phyloP scores from a whole-genome alignment of 1,140 invertebrate species.

The Neocloeon triangulifer region DNA sequence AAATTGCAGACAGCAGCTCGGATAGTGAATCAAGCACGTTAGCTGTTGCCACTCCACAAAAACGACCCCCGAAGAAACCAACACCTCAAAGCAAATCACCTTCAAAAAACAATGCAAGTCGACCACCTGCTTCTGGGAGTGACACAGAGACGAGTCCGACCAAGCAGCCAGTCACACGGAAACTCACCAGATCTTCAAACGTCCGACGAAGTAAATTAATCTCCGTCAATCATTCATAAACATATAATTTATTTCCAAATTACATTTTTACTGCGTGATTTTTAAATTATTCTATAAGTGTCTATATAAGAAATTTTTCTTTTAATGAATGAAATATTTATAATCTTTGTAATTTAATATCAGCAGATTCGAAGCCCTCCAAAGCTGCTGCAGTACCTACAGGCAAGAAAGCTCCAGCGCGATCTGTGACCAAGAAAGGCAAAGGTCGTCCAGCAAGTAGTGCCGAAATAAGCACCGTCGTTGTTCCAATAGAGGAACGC shows the following conservation, averaged over 20 bases:
- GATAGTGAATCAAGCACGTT: constrained; percentile 18
- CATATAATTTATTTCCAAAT: too few species aligned
- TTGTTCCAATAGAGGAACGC: constrained; percentile 28
- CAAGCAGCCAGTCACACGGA: constrained; percentile 19
- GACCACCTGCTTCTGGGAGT: constrained; percentile 4
- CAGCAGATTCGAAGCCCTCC: too few species aligned
- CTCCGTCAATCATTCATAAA: too few species aligned
- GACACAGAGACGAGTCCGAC: constrained; percentile 3
- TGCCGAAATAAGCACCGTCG: constrained; percentile 1
- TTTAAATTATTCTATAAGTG: too few species aligned
- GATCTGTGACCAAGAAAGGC: background rate
- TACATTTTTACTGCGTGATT: too few species aligned
- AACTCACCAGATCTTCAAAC: constrained; percentile 26
- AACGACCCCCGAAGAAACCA: background rate
- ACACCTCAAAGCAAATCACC: background rate
- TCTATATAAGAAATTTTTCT: too few species aligned
- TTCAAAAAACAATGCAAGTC: background rate
- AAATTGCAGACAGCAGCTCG: constrained; percentile 17
- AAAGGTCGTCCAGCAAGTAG: constrained; percentile 1
- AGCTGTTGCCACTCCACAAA: background rate
- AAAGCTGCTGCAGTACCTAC: background rate
- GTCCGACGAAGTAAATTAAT: constrained; percentile 29
- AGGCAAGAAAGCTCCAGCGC: constrained; percentile 10
- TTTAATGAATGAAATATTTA: too few species aligned
- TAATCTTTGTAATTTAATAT: too few species aligned